Evolutionary conservation across 2,888 invertebrate species (phyloP).

Genomic region (Rhagonycha lutea): DNA sequence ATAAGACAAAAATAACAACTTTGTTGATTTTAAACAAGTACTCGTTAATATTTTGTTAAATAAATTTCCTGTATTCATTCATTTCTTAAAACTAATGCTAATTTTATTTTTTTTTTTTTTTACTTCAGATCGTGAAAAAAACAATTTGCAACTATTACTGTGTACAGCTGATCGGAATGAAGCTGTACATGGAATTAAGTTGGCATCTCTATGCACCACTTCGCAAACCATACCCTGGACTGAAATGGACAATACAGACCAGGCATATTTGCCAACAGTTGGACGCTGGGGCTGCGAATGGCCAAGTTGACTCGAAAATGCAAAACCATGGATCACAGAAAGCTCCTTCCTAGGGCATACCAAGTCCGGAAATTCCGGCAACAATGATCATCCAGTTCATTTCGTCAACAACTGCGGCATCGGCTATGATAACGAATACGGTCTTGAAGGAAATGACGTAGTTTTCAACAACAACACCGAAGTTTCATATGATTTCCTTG

Average conservation of each 20-base stretch:
- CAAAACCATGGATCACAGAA: conserved; percentile 55
- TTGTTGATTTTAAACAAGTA: no score
- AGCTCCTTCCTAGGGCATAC: conserved; percentile 50
- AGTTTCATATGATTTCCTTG: conserved; percentile 10
- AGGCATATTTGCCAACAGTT: conserved; percentile 75
- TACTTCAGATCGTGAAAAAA: conserved; percentile 73
- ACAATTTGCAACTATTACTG: conserved; percentile 47
- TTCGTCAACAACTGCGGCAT: conserved; percentile 45
- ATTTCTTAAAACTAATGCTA: background rate
- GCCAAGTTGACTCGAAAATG: conserved; percentile 95
- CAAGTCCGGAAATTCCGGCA: conserved; percentile 48
- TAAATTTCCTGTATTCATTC: background rate
- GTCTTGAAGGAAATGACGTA: conserved; percentile 33
- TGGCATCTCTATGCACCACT: conserved; percentile 44
- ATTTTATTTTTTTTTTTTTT: background rate
- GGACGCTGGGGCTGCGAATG: conserved; percentile 93
- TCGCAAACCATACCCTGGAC: conserved; percentile 57
- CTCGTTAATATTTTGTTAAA: background rate
- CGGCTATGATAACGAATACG: conserved; percentile 52
- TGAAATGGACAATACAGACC: conserved; percentile 52
- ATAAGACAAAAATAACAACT: no score
- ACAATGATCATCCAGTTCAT: conserved; percentile 34
- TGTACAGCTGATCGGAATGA: conserved; percentile 50
- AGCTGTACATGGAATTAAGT: conserved; percentile 45
- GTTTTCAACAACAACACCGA: conserved; percentile 30